These are phyloP conservation scores for Siderastrea siderea DNA, from an alignment of 92 coral and sea anemone genomes.

Conservation along the genomic window DNA sequence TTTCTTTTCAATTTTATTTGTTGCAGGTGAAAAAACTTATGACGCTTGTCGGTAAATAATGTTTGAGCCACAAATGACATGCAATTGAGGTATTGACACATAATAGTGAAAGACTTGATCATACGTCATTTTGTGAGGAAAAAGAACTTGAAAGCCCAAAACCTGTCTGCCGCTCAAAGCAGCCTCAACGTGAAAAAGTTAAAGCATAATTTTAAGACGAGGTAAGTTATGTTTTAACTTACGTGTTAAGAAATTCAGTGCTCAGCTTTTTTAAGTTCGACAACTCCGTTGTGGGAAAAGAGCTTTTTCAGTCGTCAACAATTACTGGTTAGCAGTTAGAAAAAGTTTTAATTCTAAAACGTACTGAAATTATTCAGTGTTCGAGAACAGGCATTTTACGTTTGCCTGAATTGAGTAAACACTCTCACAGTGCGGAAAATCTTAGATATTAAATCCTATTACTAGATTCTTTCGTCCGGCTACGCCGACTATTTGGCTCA, in stretches of 20 bases:
- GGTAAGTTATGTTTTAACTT: background rate
- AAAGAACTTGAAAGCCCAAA: background rate
- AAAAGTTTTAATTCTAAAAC: too few relatives aligned
- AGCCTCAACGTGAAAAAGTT: background rate
- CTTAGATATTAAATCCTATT: too few relatives aligned
- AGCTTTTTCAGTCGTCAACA: too few relatives aligned
- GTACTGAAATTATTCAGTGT: too few relatives aligned
- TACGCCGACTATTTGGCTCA: too few relatives aligned
- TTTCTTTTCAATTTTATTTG: background rate
- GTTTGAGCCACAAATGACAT: background rate
- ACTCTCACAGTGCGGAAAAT: too few relatives aligned
- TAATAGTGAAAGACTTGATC: background rate
- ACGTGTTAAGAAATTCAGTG: background rate
- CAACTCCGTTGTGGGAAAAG: background rate
- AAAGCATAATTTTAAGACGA: background rate
- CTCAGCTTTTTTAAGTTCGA: background rate
- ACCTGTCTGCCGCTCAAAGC: background rate
- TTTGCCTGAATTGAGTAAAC: too few relatives aligned
- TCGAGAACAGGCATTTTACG: too few relatives aligned
- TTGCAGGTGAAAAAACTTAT: constrained; percentile 5
- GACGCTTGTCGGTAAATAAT: background rate
- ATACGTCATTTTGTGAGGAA: background rate
- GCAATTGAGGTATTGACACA: constrained; percentile 12
- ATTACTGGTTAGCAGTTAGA: too few relatives aligned
- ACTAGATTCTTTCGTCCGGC: too few relatives aligned